Base-by-base conservation (phyloP, 2,888 invertebrate genomes). In the Baccha elongata region DNA sequence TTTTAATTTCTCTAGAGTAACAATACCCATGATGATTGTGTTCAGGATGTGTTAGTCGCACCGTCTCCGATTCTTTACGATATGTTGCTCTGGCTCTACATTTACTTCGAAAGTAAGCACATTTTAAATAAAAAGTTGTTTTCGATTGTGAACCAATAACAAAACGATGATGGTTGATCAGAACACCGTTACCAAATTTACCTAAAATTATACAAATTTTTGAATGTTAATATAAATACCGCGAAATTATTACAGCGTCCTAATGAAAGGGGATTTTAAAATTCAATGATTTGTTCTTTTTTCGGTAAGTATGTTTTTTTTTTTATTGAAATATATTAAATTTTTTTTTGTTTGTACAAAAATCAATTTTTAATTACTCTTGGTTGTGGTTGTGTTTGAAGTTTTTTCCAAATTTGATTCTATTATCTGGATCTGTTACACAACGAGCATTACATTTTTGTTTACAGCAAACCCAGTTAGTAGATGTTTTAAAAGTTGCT, bases 51-150 rank as follows among this genome's bases (percentile, higher is more conserved):
- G 89, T 88, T n/a, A 90, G 32, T 73, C 86, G 86, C 52, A 90
- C 60, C 50, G 84, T 85, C 17, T 87, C 86, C 2, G 88, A 87
- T 32, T 87, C 72, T 85, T 88, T 90, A 17, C 88, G 86, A 29
- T 87, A 86, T 32, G 88, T 87, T 62, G 91, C 91, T 7, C 91
- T 87, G 2, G 89, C 90, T 4, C 86, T 88, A 75, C 91, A 91
- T 32, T 87, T 87, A 60, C 83, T 87, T 2, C 91, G 89, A 84
- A 91, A 91, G 58, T 87, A 87, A 15, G 90, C 87, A 85, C 91
- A 91, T 85, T 90, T 91, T 0, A 91, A 85, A 78, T 91, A 91
- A 55, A 87, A 87, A 1, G 88, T 88, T 11, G 87, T 85, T 17
- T 84, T 69, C 15, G 89, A 88, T 85, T 90, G 90, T 6, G 89